Evolutionary conservation across 2,888 invertebrate genomes (phyloP).

Genomic region (Adela reaumurella): DNA sequence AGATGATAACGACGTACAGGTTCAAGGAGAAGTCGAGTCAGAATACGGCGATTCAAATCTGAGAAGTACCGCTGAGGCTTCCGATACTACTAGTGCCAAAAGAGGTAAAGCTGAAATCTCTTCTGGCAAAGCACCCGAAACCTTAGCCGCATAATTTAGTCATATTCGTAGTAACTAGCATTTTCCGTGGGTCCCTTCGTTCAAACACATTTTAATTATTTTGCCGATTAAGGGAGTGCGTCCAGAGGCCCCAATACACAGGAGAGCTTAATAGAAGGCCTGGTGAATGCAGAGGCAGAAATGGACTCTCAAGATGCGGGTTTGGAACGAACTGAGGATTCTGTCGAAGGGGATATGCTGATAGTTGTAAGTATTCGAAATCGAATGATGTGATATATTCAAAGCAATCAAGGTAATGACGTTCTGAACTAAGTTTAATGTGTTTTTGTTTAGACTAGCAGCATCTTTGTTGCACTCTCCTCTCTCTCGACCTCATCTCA

Average conservation of each 20-base stretch:
- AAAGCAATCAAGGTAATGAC: slow-evolving; percentile 31
- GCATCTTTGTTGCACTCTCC: slow-evolving; percentile 44
- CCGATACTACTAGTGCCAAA: slow-evolving; percentile 38
- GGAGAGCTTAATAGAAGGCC: slow-evolving; percentile 49
- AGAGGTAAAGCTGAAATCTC: slow-evolving; percentile 42
- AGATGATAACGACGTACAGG: slow-evolving; percentile 54
- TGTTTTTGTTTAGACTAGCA: slow-evolving; percentile 44
- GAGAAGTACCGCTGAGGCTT: slow-evolving; percentile 34
- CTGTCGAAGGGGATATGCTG: slow-evolving; percentile 35
- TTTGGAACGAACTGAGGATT: slow-evolving; percentile 34
- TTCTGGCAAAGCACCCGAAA: slow-evolving; percentile 44
- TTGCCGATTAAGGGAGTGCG: slow-evolving; percentile 53
- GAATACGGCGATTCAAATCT: slow-evolving; percentile 39
- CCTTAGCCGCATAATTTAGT: slow-evolving; percentile 28
- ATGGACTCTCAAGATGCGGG: slow-evolving; percentile 49
- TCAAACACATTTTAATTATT: slow-evolving; percentile 36
- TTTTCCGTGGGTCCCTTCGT: neutral
- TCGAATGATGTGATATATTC: slow-evolving; percentile 15
- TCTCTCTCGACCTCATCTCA: no score
- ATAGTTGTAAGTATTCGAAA: slow-evolving; percentile 42
- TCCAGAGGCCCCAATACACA: slow-evolving; percentile 40
- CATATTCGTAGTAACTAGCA: no score
- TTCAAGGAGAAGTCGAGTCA: slow-evolving; percentile 41
- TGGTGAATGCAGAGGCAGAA: slow-evolving; percentile 44
- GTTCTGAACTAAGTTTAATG: slow-evolving; percentile 37